Conservation (phyloP, 2,888 invertebrate species). For the Drosophila monieri region DNA sequence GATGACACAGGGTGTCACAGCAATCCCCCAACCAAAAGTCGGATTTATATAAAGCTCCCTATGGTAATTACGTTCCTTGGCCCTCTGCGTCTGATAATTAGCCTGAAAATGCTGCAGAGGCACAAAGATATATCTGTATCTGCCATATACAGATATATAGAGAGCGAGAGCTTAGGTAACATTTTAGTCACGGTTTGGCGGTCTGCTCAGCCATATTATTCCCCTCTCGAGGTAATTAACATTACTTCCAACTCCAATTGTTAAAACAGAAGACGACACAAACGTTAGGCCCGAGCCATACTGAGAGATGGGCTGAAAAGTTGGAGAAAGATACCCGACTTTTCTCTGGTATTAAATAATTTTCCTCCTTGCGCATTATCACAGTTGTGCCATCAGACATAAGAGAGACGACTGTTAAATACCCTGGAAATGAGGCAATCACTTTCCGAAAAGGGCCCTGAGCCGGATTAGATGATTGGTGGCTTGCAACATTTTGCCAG, state of each 20-base stretch:
- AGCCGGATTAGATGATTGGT: constrained; percentile 66
- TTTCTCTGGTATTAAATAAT: constrained; percentile 54
- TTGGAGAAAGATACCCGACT: constrained; percentile 29
- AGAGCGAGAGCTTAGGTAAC: constrained; percentile 69
- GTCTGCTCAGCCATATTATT: constrained; percentile 67
- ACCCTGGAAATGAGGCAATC: constrained; percentile 50
- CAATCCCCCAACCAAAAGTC: constrained; percentile 10
- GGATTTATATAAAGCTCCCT: constrained; percentile 63
- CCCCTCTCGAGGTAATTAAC: constrained; percentile 63
- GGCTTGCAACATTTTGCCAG: constrained; percentile 51
- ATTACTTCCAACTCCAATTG: constrained; percentile 45
- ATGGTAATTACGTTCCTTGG: constrained; percentile 64
- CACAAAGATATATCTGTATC: background rate
- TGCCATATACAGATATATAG: constrained; percentile 9
- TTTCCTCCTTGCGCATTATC: constrained; percentile 33
- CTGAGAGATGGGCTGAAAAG: constrained; percentile 4
- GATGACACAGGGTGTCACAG: constrained; percentile 38
- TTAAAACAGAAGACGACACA: constrained; percentile 29
- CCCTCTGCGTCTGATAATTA: constrained; percentile 60
- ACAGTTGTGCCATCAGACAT: constrained; percentile 8
- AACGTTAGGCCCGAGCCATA: constrained; percentile 10
- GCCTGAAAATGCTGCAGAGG: constrained; percentile 50
- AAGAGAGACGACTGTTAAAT: constrained; percentile 16
- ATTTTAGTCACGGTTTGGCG: constrained; percentile 75
- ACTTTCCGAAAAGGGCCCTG: constrained; percentile 44